phyloP scores from a whole-genome alignment of 1,140 invertebrate species.

The Tetramorium alpestre region DNA sequence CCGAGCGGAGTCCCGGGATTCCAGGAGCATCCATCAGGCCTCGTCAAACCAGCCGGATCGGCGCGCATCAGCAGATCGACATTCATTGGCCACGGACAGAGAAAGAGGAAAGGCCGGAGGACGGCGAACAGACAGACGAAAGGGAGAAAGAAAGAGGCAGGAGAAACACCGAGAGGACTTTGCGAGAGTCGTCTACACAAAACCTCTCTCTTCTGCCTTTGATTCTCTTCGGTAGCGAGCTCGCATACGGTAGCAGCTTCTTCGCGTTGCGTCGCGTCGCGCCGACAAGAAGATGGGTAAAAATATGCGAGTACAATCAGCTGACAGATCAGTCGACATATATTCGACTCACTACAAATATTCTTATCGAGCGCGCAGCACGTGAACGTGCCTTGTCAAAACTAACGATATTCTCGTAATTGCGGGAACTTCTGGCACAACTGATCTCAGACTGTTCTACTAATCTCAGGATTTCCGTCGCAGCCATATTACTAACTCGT shows the following conservation, averaged over 20 bases:
- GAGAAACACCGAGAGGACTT: constrained; percentile 32
- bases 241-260: constrained; percentile 63
- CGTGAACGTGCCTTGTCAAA: constrained; percentile 70
- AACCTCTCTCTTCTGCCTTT: constrained; percentile 67
- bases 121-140: constrained; percentile 13
- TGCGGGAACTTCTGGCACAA: background rate
- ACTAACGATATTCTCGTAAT: constrained; percentile 62
- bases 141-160: constrained; percentile 25
- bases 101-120: constrained; percentile 55
- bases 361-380: constrained; percentile 72
- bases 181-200: constrained; percentile 65
- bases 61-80: constrained; percentile 84
- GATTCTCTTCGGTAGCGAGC: constrained; percentile 37
- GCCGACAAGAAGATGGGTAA: constrained; percentile 64
- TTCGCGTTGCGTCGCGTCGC: constrained; percentile 61
- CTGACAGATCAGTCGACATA: constrained; percentile 79
- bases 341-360: constrained; percentile 71
- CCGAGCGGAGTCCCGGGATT: constrained; percentile 81
- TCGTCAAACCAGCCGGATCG: constrained; percentile 84
- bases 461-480: background rate
- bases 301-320: constrained; percentile 71
- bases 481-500: background rate
- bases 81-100: constrained; percentile 78
- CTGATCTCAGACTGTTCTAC: background rate
- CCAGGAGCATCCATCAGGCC: constrained; percentile 84